Conservation (phyloP, 2,113 vertebrate genomes). For the Orientallactaga bullata region DNA sequence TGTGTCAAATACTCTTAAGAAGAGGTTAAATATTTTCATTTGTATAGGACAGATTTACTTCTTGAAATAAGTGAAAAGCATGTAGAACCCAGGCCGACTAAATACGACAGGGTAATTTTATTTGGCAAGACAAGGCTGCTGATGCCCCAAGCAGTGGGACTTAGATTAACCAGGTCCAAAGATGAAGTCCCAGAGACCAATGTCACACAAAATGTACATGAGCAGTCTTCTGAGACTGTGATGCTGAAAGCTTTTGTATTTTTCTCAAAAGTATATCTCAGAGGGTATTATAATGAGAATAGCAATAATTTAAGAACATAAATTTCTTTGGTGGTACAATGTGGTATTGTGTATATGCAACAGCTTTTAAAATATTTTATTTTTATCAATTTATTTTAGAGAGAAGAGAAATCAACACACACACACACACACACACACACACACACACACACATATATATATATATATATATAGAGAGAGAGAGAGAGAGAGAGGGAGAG, state of each 20-base stretch:
- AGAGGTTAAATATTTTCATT: background rate
- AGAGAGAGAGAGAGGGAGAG: too few species aligned
- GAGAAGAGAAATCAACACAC: too few species aligned
- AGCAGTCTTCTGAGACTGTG: background rate
- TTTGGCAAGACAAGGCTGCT: background rate
- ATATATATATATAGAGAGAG: too few species aligned
- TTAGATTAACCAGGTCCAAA: background rate
- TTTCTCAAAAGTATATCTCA: background rate
- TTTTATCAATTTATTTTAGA: too few species aligned
- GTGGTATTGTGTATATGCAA: background rate
- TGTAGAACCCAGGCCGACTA: background rate
- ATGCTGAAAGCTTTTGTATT: background rate
- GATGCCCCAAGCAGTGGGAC: background rate
- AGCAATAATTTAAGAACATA: background rate
- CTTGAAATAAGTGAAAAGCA: background rate
- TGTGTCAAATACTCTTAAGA: constrained; percentile 15
- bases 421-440: too few species aligned
- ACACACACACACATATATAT: too few species aligned
- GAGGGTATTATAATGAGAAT: background rate
- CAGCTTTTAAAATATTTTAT: too few species aligned
- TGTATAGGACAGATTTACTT: background rate
- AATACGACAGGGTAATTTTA: background rate
- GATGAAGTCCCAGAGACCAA: background rate
- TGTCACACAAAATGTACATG: background rate
- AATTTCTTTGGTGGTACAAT: background rate